A percentile compares a stretch with the other conserved stretches of the same genome.
Evolutionary conservation across 2,888 invertebrate species (phyloP).

Genomic region (Dynastes hyllus): DNA sequence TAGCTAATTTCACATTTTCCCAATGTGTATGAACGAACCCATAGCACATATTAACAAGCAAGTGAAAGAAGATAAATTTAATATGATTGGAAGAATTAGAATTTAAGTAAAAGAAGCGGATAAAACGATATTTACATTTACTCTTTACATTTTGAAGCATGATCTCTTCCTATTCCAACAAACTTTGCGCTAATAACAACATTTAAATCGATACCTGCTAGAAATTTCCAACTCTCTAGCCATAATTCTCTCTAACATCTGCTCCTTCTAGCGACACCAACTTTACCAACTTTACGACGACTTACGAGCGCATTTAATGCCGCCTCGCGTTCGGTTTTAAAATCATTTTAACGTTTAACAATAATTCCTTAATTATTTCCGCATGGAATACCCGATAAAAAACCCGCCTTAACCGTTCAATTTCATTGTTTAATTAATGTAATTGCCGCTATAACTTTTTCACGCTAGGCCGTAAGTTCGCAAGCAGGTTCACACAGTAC

Average conservation of each 20-base stretch:
- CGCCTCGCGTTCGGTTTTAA: neutral
- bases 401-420: neutral
- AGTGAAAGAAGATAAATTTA: too few relatives aligned
- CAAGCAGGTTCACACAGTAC: neutral
- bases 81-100: too few relatives aligned
- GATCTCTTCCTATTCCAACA: too few relatives aligned
- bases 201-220: too few relatives aligned
- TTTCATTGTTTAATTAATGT: constrained; percentile 15
- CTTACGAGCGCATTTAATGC: neutral
- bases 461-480: neutral
- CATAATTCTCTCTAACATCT: neutral
- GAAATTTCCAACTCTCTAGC: neutral
- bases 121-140: too few relatives aligned
- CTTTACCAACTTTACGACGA: neutral
- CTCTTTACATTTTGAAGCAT: too few relatives aligned
- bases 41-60: too few relatives aligned
- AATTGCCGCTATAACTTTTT: neutral
- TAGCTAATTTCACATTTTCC: too few relatives aligned
- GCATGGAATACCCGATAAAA: neutral
- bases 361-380: constrained; percentile 13
- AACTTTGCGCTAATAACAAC: too few relatives aligned
- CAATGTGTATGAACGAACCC: too few relatives aligned
- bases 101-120: too few relatives aligned
- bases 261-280: too few relatives aligned
- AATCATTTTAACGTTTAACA: constrained; percentile 1